These are phyloP conservation scores for Telmatochromis brichardi DNA, from an alignment of 2,113 vertebrate species.

Conservation along the genomic window DNA sequence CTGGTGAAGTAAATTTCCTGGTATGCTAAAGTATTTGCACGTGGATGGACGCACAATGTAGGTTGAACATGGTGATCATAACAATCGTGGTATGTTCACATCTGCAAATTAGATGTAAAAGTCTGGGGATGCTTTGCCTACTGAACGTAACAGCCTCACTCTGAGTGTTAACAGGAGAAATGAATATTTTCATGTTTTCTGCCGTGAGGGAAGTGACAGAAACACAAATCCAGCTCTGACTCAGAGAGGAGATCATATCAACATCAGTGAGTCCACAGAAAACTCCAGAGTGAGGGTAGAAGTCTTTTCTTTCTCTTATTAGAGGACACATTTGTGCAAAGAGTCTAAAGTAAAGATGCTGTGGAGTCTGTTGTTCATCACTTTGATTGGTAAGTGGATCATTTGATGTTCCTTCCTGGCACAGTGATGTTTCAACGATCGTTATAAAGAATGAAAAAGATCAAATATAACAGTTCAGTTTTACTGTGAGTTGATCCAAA, in stretches of 20 bases:
- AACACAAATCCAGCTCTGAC: rapidly evolving
- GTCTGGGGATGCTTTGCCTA: not conserved
- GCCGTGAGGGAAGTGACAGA: not conserved
- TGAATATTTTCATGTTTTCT: not conserved
- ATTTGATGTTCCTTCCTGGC: not conserved
- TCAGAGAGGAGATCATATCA: not conserved
- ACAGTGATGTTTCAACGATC: not conserved
- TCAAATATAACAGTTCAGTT: not conserved
- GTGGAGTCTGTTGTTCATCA: not conserved
- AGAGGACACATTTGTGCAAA: not conserved
- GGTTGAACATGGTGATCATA: not conserved
- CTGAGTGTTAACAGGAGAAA: not conserved
- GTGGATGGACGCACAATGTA: rapidly evolving
- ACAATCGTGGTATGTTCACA: rapidly evolving
- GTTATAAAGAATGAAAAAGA: not conserved
- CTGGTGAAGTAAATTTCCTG: not conserved
- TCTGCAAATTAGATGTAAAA: not conserved
- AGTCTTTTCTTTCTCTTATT: not conserved
- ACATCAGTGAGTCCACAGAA: rapidly evolving
- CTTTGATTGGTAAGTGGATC: not conserved
- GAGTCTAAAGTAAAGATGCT: not conserved
- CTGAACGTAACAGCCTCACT: not conserved
- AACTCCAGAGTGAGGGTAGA: not conserved
- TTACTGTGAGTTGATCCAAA: not conserved
- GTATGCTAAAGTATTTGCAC: not conserved